phyloP scores from a whole-genome alignment of 2,113 vertebrate genomes.

The Colius striatus region DNA sequence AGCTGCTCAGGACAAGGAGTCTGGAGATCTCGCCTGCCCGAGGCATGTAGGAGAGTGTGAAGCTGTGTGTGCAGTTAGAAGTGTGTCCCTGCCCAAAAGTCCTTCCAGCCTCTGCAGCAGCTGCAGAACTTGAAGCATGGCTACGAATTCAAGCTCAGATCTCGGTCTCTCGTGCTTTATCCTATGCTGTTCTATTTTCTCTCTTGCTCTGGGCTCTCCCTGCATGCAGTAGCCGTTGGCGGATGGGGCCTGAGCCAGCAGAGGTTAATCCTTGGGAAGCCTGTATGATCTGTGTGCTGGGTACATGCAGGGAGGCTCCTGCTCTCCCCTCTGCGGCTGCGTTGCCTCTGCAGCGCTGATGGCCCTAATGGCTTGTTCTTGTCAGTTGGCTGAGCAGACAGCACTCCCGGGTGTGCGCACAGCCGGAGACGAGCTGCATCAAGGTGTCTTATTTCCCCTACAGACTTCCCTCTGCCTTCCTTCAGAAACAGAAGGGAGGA shows the following conservation, averaged over 20 bases:
- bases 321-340: background rate
- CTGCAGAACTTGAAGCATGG: fast-evolving
- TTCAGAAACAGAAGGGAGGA: background rate
- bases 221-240: fast-evolving
- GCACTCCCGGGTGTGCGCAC: background rate
- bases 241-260: fast-evolving
- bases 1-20: background rate
- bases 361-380: background rate
- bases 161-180: background rate
- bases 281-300: fast-evolving
- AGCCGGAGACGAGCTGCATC: background rate
- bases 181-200: background rate
- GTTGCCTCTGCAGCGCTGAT: background rate
- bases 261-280: fast-evolving
- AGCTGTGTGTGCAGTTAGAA: fast-evolving
- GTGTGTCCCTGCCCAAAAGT: background rate
- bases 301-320: fast-evolving
- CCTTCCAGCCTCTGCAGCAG: fast-evolving
- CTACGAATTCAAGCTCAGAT: fast-evolving
- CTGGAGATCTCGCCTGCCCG: background rate
- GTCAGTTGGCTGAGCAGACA: background rate
- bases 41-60: fast-evolving
- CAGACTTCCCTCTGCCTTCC: background rate
- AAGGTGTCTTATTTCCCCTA: background rate
- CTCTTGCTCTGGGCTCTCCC: background rate